Base-by-base conservation (phyloP, 2,888 invertebrate genomes). In the Scaptomyza cyrtandrae region DNA sequence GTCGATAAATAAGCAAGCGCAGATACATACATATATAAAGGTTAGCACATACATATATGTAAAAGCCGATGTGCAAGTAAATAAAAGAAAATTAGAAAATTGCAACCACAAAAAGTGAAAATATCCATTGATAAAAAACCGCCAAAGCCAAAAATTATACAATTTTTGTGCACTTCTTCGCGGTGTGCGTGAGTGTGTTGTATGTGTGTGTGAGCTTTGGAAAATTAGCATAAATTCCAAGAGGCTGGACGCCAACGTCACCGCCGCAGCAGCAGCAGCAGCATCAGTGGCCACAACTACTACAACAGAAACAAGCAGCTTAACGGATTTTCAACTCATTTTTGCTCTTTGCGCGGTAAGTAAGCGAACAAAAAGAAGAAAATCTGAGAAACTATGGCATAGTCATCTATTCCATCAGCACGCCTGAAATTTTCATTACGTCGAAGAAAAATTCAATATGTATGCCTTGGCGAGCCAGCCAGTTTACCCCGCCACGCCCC, bases 401-500 rank as follows among this genome's bases (percentile, higher is more conserved):
- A 41, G 41, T 41, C 46, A 63, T 49, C 62, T 49, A 62, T 62
- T 52, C 49, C 75, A 48, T 57, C 59, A 49, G 56, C 57, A 76
- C 63, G 80, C 80, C 80, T 85, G 53, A 86, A 86, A 84, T 84
- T 86, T 86, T 83, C 86, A 83, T 86, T 83, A 79, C 77, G 81
- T 71, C 75, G 71, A 86, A 75, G 80, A 86, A 82, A 83, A 83
- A 78, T 80, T 86, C 79, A 86, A 83, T 86, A 83, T 83, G 86
- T 83, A 86, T 83, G 86, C 81, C 62, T 78, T 55, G 65, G 53
- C 71, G 39, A 66, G 62, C 39, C 69, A 69, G 71, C 59, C 62
- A 68, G 70, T 55, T 52, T 54, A 54, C 29, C 53, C 58, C 46
- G 24, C 41, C 13, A 27, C 31, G 6, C n/a, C 45, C 44, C 35